Conservation (phyloP, 2,797 vertebrate genomes). For the Acestrorhynchus altus region DNA sequence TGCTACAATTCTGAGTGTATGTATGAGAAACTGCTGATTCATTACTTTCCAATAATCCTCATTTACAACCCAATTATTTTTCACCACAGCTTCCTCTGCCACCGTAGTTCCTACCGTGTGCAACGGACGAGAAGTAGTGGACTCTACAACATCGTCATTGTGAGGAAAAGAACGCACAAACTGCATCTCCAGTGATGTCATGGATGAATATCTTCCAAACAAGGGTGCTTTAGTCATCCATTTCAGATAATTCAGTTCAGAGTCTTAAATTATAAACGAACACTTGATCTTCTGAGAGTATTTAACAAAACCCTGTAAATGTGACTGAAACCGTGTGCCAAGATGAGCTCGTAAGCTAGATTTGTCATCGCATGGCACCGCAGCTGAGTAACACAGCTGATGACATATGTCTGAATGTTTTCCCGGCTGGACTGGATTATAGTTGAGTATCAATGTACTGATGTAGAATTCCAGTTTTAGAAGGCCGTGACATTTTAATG, state of each 20-base stretch:
- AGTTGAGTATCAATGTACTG: background rate
- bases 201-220: constrained; percentile 27
- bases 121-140: constrained; percentile 95
- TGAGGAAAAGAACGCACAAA: constrained; percentile 72
- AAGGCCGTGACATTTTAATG: no score
- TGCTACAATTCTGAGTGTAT: no score
- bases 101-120: constrained; percentile 94
- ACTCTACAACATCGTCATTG: constrained; percentile 96
- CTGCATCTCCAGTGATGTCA: constrained; percentile 47
- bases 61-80: constrained; percentile 19
- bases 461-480: background rate
- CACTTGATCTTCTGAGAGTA: constrained; percentile 13
- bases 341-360: constrained; percentile 20
- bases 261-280: constrained; percentile 18
- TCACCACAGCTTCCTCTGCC: constrained; percentile 83
- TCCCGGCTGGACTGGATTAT: background rate
- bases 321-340: constrained; percentile 45
- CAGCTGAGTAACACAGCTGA: background rate
- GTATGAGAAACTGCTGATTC: background rate
- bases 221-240: constrained; percentile 43
- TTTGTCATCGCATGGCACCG: constrained; percentile 15
- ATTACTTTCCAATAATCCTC: background rate
- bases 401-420: constrained; percentile 29
- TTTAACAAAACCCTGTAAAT: constrained; percentile 45
- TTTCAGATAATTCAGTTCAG: constrained; percentile 28